Base-by-base conservation (phyloP, 2,888 invertebrate species). In the Nycteola revayana region DNA sequence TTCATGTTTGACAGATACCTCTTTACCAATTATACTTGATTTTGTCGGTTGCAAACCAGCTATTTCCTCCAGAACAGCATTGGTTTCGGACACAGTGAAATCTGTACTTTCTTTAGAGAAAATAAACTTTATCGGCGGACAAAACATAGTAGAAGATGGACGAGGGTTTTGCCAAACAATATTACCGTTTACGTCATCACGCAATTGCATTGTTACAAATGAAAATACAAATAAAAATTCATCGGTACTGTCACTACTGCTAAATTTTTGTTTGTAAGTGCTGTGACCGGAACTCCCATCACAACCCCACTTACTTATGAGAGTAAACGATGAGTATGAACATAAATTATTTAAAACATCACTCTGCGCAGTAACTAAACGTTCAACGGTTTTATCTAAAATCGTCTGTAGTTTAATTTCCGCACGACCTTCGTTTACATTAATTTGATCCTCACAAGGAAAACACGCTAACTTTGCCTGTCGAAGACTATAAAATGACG, bases 61-160 rank as follows among this genome's bases (percentile, higher is more conserved):
- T 32, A 6, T 9, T 35, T 28, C 31, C 10, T 40, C 33, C 28
- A 37, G 25, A 20, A 47, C 10, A 24, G 38, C 36, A 23, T 42
- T 39, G 6, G 40, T 40, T 24, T 50, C 48, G 7, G 7, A 9
- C 9, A 25, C 17, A 1, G 40, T 41, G 4, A 49, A 30, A 4
- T 36, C 42, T n/a, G 23, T 43, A 22, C 24, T 43, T 39, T 51
- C 45, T 30, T 48, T 48, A 7, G 36, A 14, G 20, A 47, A 47
- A 31, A 45, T 32, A 9, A 51, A 39, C 9, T 43, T 47, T n/a
- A 48, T 46, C 10, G 42, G 38, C 2, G 42, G 31, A 34, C 44
- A 51, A 33, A 24, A 38, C 32, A 36, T 35, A 3, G 37, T 39
- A 2, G 47, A 48, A 7, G 45, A 36, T 29, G 49, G 38, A 3